A percentile compares a stretch with the other conserved stretches of the same genome.
These are phyloP conservation scores for Neoarius graeffei DNA, from an alignment of 2,113 vertebrate species.

Conservation along the genomic window DNA sequence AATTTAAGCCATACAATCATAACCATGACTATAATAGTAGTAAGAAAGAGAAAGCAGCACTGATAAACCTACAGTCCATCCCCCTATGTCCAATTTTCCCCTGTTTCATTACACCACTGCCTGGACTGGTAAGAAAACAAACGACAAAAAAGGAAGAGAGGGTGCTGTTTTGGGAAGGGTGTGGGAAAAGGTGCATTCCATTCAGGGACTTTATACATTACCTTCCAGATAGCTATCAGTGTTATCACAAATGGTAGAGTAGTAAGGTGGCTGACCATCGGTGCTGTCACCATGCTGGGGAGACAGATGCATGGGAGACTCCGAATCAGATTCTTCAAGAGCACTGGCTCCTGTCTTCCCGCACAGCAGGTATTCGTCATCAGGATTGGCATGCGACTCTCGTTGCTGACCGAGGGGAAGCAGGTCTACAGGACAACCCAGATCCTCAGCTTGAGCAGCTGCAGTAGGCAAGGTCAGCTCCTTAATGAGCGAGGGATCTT, in stretches of 20 bases:
- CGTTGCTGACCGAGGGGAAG: conserved; percentile 63
- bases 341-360: conserved; percentile 60
- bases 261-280: conserved; percentile 71
- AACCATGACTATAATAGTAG: conserved; percentile 65
- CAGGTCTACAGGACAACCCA: conserved; percentile 72
- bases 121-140: conserved; percentile 70
- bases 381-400: conserved; percentile 56
- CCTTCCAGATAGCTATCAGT: conserved; percentile 81
- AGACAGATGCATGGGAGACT: conserved; percentile 57
- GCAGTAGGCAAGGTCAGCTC: conserved; percentile 71
- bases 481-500: conserved; percentile 76
- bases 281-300: conserved; percentile 53
- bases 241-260: conserved; percentile 79
- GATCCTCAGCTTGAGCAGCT: conserved; percentile 60
- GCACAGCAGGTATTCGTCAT: conserved; percentile 70
- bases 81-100: conserved; percentile 51
- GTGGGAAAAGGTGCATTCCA: conserved; percentile 74
- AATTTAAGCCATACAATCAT: conserved; percentile 72
- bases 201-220: conserved; percentile 79
- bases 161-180: conserved; percentile 43
- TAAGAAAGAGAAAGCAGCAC: conserved; percentile 73
- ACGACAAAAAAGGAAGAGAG: conserved; percentile 58
- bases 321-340: conserved; percentile 55
- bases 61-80: conserved; percentile 73
- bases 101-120: conserved; percentile 50